Evolutionary conservation across 2,797 vertebrate species (phyloP), one percentile per base, ranked within the genome.

Genomic region (Falco novaeseelandiae): DNA sequence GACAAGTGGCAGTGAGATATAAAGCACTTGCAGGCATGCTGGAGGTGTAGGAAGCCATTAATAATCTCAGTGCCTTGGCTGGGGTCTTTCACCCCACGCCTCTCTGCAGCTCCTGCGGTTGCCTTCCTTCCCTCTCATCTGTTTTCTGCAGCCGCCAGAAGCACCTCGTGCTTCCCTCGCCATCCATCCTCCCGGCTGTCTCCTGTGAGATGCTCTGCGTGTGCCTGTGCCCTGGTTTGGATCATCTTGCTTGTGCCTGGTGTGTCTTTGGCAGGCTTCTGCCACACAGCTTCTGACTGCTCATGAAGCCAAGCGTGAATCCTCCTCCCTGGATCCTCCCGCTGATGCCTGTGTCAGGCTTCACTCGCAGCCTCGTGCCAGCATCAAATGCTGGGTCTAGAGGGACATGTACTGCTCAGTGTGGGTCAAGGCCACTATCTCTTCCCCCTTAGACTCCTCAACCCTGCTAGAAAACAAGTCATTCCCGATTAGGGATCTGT

Each of bases 151-250:
- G 55, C 80, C 5, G 6, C 90, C 57, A 82, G 62, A 66, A 88
- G 40, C 3, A 1, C 38, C 51, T 70, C 0, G 0, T 57, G 51
- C 52, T 92, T 82, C 18, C 48, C 21, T 77, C 2, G 1, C 87
- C 67, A 89, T 85, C 78, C 87, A 34, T 63, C 67, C 80, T 92
- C 83, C 34, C 0, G 0, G 27, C 72, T 89, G 67, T 38, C 46
- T 62, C 59, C 74, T 0, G 0, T 2, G 5, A 70, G 76, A 57
- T 32, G 55, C 84, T 83, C 55, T 0, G 0, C 0, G 0, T 85
- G 85, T 70, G 76, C 55, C 76, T 6, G 0, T 66, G 69, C n/a
- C 59, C 67, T 87, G 52, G 19, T 52, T 82, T 94, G n/a, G 30
- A 88, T 87, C 87, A 67, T 34, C 55, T 9, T 57, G n/a, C 57